These are phyloP conservation scores for Neotragus moschatus DNA, from an alignment of 2,113 vertebrate genomes.

Conservation along the genomic window DNA sequence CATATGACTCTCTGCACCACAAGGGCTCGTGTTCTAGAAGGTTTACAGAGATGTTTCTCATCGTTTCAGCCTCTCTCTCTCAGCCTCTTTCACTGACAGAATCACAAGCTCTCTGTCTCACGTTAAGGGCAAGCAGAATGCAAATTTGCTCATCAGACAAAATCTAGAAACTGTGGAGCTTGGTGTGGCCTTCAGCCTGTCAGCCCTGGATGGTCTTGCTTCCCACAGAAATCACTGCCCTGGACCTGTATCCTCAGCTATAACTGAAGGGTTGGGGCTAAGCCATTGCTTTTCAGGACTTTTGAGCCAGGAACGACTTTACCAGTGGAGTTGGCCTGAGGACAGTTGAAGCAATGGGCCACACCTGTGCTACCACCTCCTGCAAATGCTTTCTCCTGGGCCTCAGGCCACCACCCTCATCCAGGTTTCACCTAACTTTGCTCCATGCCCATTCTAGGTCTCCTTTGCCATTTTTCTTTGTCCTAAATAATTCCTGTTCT, in stretches of 20 bases:
- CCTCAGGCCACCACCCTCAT: neutral
- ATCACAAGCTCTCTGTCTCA: neutral
- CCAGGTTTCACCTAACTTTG: neutral
- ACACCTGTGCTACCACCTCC: neutral
- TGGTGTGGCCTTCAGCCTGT: neutral
- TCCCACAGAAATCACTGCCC: neutral
- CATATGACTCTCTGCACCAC: neutral
- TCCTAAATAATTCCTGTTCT: neutral
- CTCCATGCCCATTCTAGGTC: neutral
- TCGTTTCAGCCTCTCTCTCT: neutral
- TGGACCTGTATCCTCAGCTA: neutral
- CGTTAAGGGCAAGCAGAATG: neutral
- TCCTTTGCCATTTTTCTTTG: neutral
- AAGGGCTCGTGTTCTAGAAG: accelerated
- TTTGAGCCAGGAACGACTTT: neutral
- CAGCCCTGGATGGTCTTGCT: accelerated
- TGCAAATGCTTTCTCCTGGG: neutral
- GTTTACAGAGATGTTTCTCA: neutral
- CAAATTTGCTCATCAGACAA: neutral
- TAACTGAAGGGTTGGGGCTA: neutral
- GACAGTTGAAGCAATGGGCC: neutral
- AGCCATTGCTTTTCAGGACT: neutral
- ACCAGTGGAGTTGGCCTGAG: neutral
- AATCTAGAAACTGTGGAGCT: neutral
- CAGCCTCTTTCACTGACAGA: neutral